Percentiles rank a stretch among this genome's conserved stretches.
These are phyloP conservation scores for Smutsia gigantea DNA, from an alignment of 2,797 vertebrate species.

Conservation along the genomic window DNA sequence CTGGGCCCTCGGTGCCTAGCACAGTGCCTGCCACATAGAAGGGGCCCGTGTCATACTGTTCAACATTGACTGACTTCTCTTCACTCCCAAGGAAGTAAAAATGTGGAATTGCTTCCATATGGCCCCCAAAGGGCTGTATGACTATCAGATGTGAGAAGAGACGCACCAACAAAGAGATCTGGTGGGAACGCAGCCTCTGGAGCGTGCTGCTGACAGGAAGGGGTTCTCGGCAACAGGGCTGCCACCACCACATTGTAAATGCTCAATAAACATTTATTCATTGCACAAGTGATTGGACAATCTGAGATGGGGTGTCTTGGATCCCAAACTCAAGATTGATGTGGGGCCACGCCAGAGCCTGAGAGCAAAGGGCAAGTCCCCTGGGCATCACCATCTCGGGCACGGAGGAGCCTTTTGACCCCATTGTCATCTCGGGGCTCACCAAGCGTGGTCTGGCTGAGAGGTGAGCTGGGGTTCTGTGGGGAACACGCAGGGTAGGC, in stretches of 20 bases:
- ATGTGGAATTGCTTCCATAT: neutral
- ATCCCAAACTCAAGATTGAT: neutral
- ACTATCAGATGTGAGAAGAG: accelerated
- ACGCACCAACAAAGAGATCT: neutral
- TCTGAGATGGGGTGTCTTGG: neutral
- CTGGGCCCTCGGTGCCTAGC: neutral
- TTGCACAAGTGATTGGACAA: neutral
- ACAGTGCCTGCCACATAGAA: neutral
- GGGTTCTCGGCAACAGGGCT: neutral
- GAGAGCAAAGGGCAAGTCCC: slow-evolving; percentile 84
- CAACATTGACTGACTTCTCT: neutral
- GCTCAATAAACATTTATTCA: neutral
- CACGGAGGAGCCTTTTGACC: slow-evolving; percentile 98
- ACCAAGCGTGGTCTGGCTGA: slow-evolving; percentile 97
- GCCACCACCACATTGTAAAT: neutral
- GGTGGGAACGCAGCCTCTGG: neutral
- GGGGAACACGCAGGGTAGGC: neutral
- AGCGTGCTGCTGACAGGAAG: neutral
- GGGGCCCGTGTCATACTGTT: neutral
- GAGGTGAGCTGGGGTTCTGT: slow-evolving; percentile 87
- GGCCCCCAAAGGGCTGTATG: neutral
- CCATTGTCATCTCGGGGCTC: slow-evolving; percentile 96
- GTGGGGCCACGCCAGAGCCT: neutral
- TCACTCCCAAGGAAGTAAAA: neutral
- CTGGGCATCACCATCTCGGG: slow-evolving; percentile 99